These are phyloP conservation scores for Ascaphus truei DNA, from an alignment of 2,113 vertebrate species.

Conservation along the genomic window DNA sequence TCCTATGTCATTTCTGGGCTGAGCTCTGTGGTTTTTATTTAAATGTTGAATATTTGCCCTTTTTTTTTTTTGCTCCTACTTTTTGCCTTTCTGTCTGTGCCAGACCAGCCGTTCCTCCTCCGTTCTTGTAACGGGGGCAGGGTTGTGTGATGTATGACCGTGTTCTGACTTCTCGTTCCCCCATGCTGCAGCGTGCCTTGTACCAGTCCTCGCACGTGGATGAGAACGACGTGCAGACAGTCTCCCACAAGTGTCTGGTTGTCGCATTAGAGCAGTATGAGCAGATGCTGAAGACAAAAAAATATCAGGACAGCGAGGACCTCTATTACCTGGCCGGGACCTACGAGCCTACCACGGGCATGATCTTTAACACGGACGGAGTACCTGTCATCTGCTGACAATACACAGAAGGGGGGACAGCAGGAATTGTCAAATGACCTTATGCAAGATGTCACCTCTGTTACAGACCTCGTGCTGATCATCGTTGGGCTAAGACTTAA, in stretches of 20 bases:
- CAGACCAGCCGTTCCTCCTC: too few relatives aligned
- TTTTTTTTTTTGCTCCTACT: too few relatives aligned
- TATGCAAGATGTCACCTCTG: neutral
- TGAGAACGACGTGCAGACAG: slow-evolving; percentile 97
- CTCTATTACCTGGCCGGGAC: slow-evolving; percentile 98
- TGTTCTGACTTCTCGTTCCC: too few relatives aligned
- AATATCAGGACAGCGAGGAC: slow-evolving; percentile 95
- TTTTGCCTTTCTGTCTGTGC: too few relatives aligned
- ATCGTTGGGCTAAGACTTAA: neutral
- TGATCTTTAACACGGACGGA: slow-evolving; percentile 97
- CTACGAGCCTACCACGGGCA: slow-evolving; percentile 96
- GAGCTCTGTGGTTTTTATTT: too few relatives aligned
- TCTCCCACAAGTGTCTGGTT: slow-evolving; percentile 98
- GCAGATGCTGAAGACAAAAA: slow-evolving; percentile 94
- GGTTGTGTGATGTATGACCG: too few relatives aligned
- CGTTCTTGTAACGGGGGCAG: too few relatives aligned
- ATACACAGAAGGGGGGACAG: slow-evolving; percentile 2
- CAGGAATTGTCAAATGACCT: too few relatives aligned
- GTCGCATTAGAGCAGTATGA: slow-evolving; percentile 94
- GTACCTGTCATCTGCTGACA: slow-evolving; percentile 92
- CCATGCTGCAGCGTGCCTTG: slow-evolving; percentile 76
- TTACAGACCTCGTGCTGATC: neutral
- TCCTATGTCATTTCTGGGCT: too few relatives aligned
- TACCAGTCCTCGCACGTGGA: slow-evolving; percentile 98
- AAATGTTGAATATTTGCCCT: too few relatives aligned